These are phyloP conservation scores for Cirrhinus molitorella DNA, from an alignment of 2,797 vertebrate genomes.

Conservation along the genomic window DNA sequence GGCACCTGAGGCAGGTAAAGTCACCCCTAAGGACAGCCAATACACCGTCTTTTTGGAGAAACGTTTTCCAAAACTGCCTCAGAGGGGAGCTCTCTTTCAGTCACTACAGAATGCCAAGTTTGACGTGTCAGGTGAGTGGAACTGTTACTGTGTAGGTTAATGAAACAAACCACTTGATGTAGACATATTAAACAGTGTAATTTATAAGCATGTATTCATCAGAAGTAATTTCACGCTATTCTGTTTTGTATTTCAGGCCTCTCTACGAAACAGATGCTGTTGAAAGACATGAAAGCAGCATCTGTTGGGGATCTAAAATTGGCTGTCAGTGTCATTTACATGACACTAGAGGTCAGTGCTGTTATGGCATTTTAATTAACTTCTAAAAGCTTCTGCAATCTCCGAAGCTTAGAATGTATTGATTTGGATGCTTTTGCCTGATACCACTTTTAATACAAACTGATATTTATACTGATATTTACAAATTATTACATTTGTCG, in stretches of 20 bases:
- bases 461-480: not conserved
- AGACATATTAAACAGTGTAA: not conserved
- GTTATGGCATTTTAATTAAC: not conserved
- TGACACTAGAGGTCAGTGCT: slow-evolving; percentile 83
- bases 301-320: slow-evolving; percentile 71
- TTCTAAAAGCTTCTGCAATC: not conserved
- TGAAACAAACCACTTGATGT: not conserved
- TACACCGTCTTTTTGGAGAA: slow-evolving; percentile 78
- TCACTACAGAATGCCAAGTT: slow-evolving; percentile 88
- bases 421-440: not conserved
- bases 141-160: not conserved
- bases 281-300: slow-evolving; percentile 91
- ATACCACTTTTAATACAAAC: not conserved
- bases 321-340: slow-evolving; percentile 84
- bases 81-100: slow-evolving; percentile 81
- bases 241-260: slow-evolving; percentile 77
- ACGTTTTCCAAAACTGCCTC: slow-evolving; percentile 83
- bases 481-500: not conserved
- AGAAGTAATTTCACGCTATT: not conserved
- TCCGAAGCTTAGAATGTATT: not conserved
- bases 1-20: slow-evolving; percentile 88
- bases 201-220: not conserved
- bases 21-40: slow-evolving; percentile 84
- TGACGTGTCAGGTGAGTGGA: slow-evolving; percentile 85
- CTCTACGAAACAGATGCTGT: slow-evolving; percentile 89